phyloP scores from a whole-genome alignment of 2,797 vertebrate genomes.

The Sebastes aleutianus region DNA sequence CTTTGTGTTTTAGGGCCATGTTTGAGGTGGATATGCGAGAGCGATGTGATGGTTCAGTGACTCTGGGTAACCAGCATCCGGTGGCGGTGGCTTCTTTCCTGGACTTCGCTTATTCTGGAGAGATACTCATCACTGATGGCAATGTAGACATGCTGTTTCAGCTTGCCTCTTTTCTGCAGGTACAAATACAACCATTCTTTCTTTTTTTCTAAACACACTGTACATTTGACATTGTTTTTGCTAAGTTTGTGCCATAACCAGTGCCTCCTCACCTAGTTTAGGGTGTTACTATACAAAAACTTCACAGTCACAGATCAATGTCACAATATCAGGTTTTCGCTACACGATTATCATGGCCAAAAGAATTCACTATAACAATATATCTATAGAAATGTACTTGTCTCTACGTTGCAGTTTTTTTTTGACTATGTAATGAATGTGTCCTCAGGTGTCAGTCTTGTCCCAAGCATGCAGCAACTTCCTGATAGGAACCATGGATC shows the following conservation, averaged over 20 bases:
- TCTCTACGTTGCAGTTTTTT: background rate
- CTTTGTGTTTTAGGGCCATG: slow-evolving; percentile 88
- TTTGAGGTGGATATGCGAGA: slow-evolving; percentile 98
- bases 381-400: background rate
- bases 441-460: slow-evolving; percentile 87
- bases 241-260: background rate
- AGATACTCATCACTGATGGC: slow-evolving; percentile 89
- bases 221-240: background rate
- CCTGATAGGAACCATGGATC: slow-evolving; percentile 90
- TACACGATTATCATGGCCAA: background rate
- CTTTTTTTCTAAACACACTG: background rate
- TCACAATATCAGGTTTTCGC: background rate
- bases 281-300: background rate
- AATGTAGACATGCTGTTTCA: slow-evolving; percentile 96
- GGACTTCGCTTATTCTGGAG: slow-evolving; percentile 95
- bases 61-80: slow-evolving; percentile 88
- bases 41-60: slow-evolving; percentile 90
- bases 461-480: slow-evolving; percentile 95
- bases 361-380: background rate
- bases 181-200: slow-evolving; percentile 18
- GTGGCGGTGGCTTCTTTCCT: slow-evolving; percentile 89
- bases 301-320: background rate
- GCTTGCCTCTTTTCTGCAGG: slow-evolving; percentile 82
- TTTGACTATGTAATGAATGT: slow-evolving; percentile 32
- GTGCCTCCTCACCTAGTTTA: background rate